These are phyloP conservation scores for Polydrusus pterygomalis DNA, from an alignment of 2,888 invertebrate genomes.

Conservation along the genomic window DNA sequence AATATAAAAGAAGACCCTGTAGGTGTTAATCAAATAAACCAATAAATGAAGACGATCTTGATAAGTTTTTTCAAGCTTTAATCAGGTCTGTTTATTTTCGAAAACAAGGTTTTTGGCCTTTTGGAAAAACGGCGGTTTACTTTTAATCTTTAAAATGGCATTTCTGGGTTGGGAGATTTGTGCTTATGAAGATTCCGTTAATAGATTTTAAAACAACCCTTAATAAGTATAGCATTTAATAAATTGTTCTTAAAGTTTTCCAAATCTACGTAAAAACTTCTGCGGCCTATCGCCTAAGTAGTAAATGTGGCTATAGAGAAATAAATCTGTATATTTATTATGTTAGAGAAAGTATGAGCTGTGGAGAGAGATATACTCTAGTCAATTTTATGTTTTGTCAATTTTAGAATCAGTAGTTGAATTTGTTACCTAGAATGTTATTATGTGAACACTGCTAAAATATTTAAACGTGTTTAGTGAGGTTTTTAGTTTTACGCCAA, in stretches of 20 bases:
- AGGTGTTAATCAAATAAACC: no score
- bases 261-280: slow-evolving; percentile 33
- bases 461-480: slow-evolving; percentile 28
- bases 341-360: slow-evolving; percentile 59
- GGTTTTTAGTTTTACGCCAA: slow-evolving; percentile 5
- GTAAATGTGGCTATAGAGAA: slow-evolving; percentile 69
- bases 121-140: no score
- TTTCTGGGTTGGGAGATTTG: no score
- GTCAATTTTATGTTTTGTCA: slow-evolving; percentile 73
- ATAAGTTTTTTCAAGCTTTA: no score
- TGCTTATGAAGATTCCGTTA: no score
- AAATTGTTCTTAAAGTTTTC: slow-evolving; percentile 21
- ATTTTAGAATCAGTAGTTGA: slow-evolving; percentile 71
- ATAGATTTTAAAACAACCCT: no score
- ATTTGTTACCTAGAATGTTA: slow-evolving; percentile 68
- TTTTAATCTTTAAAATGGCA: no score
- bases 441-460: slow-evolving; percentile 65
- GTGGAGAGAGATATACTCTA: slow-evolving; percentile 69
- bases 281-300: slow-evolving; percentile 68
- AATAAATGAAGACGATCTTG: no score
- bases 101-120: no score
- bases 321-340: slow-evolving; percentile 64
- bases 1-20: no score
- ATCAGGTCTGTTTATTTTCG: no score
- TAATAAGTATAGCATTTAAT: slow-evolving; percentile 6